Evolutionary conservation across 2,888 invertebrate species (phyloP).

Genomic region (Bimastos eiseni): DNA sequence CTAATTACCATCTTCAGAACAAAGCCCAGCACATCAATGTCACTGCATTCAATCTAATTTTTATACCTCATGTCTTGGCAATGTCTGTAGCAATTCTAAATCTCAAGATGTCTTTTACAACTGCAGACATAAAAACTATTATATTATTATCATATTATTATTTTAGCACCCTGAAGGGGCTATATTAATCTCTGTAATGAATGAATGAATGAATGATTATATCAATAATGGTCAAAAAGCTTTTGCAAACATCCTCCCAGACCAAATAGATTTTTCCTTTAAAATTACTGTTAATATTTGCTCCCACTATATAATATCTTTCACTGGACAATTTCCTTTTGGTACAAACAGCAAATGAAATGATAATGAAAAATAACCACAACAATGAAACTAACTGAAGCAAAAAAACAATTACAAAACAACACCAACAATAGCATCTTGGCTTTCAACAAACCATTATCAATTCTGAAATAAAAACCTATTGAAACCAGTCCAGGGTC

Average conservation of each 20-base stretch:
- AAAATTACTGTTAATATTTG: background rate
- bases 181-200: too few relatives aligned
- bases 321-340: background rate
- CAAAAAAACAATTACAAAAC: background rate
- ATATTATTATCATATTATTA: too few relatives aligned
- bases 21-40: background rate
- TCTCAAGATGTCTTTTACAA: background rate
- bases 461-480: background rate
- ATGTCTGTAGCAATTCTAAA: background rate
- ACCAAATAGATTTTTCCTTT: background rate
- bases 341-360: background rate
- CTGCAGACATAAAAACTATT: background rate
- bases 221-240: background rate
- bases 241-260: background rate
- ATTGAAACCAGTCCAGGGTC: background rate
- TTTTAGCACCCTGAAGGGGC: too few relatives aligned
- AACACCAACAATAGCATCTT: background rate
- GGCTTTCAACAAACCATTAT: background rate
- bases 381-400: background rate
- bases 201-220: too few relatives aligned
- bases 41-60: background rate
- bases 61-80: background rate
- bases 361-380: background rate
- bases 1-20: background rate
- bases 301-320: background rate